Conservation (phyloP, 1,140 invertebrate genomes). For the Pararge aegeria region DNA sequence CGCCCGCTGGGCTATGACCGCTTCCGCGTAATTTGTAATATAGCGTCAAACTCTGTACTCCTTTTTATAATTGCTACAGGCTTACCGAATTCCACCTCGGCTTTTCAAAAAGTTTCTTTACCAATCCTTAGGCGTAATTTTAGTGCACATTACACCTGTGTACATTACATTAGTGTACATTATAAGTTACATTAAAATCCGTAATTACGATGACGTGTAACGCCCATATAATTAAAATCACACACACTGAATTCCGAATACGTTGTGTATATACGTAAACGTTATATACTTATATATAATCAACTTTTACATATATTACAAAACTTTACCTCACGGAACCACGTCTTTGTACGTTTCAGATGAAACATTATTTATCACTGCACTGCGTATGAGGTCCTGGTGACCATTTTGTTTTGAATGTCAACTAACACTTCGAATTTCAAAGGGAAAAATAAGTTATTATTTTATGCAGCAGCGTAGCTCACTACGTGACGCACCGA, state of each 20-base stretch:
- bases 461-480: constrained; percentile 17
- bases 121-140: too few relatives aligned
- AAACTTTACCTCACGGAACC: constrained; percentile 36
- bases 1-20: too few relatives aligned
- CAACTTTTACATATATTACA: not conserved
- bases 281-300: not conserved
- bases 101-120: too few relatives aligned
- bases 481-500: constrained; percentile 39
- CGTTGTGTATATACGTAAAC: not conserved
- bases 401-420: constrained; percentile 31
- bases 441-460: constrained; percentile 35
- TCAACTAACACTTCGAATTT: constrained; percentile 25
- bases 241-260: not conserved
- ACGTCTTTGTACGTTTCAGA: constrained; percentile 41
- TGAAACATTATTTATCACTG: constrained; percentile 42
- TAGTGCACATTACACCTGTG: too few relatives aligned
- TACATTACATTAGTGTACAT: too few relatives aligned
- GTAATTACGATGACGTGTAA: not conserved
- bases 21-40: too few relatives aligned
- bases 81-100: too few relatives aligned
- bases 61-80: too few relatives aligned
- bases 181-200: not conserved
- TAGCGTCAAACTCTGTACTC: too few relatives aligned
- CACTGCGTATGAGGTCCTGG: constrained; percentile 9
- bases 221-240: not conserved